Percentiles rank a stretch among this genome's conserved stretches.
These are phyloP conservation scores for Ophioderma brevispina DNA, from an alignment of 35 echinoderm and acorn worm genomes.

Conservation along the genomic window DNA sequence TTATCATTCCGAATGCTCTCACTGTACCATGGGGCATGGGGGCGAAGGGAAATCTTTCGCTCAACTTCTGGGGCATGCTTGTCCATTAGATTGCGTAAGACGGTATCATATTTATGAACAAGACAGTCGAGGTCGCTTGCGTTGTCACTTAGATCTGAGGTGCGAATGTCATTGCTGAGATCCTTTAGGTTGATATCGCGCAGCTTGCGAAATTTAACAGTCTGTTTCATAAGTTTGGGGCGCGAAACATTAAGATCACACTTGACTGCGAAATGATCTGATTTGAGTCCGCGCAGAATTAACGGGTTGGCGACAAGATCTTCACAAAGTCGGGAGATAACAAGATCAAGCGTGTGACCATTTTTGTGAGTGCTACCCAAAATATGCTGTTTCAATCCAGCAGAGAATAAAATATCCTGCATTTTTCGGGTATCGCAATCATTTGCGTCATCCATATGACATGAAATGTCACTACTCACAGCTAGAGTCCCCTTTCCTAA, in stretches of 20 bases:
- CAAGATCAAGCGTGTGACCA: conserved; percentile 37
- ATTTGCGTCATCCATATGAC: background rate
- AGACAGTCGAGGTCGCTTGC: background rate
- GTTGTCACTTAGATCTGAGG: conserved; percentile 11
- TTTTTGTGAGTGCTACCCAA: background rate
- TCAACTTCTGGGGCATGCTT: too few relatives aligned
- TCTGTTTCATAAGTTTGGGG: conserved; percentile 28
- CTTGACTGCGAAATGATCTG: too few relatives aligned
- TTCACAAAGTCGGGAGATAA: background rate
- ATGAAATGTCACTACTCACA: too few relatives aligned
- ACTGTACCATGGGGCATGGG: conserved; percentile 42
- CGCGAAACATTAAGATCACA: background rate
- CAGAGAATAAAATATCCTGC: background rate
- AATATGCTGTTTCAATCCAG: background rate
- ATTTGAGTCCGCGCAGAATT: too few relatives aligned
- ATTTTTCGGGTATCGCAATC: background rate
- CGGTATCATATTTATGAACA: background rate
- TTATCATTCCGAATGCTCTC: conserved; percentile 2
- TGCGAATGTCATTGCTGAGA: conserved; percentile 33
- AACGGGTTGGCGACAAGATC: background rate
- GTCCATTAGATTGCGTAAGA: background rate
- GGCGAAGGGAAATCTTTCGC: conserved; percentile 5
- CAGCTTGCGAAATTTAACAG: too few relatives aligned
- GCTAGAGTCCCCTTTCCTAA: too few relatives aligned
- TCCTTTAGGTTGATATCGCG: conserved; percentile 19